Evolutionary conservation across 1,140 invertebrate species (phyloP).

Genomic region (Metaphire vulgaris): DNA sequence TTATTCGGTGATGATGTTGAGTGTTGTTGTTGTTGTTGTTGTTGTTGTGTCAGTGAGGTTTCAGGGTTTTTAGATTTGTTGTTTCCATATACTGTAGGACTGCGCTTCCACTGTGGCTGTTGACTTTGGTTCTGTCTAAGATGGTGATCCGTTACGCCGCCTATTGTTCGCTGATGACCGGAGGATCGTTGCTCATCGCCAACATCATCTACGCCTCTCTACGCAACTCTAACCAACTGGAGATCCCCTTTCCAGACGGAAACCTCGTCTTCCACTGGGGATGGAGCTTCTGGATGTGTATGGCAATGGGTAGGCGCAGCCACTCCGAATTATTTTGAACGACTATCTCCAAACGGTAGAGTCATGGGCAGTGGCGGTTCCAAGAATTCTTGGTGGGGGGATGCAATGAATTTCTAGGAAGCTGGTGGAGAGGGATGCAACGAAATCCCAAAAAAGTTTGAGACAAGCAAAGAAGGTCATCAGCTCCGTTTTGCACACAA

Average conservation of each 20-base stretch:
- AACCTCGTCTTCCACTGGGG: constrained; percentile 59
- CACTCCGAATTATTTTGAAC: not conserved
- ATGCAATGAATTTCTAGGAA: no score
- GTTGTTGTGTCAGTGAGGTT: no score
- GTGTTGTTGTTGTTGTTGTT: no score
- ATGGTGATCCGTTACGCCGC: constrained; percentile 89
- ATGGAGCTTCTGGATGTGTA: constrained; percentile 86
- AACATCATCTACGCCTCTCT: constrained; percentile 76
- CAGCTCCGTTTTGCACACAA: no score
- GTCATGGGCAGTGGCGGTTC: no score
- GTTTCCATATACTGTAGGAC: constrained; percentile 68
- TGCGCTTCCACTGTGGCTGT: constrained; percentile 77
- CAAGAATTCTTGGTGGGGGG: no score
- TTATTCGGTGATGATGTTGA: no score
- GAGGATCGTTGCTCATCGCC: constrained; percentile 61
- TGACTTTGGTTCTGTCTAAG: constrained; percentile 84
- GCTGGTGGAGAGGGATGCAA: no score
- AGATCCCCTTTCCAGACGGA: constrained; percentile 63
- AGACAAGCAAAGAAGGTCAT: no score
- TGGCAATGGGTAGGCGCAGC: constrained; percentile 67
- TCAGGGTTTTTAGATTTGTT: no score
- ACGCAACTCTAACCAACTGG: constrained; percentile 69
- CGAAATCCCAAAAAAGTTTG: no score
- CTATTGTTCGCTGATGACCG: constrained; percentile 74
- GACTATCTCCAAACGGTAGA: no score